These are phyloP conservation scores for Pardalotus punctatus DNA, from an alignment of 2,113 vertebrate species.

Conservation along the genomic window DNA sequence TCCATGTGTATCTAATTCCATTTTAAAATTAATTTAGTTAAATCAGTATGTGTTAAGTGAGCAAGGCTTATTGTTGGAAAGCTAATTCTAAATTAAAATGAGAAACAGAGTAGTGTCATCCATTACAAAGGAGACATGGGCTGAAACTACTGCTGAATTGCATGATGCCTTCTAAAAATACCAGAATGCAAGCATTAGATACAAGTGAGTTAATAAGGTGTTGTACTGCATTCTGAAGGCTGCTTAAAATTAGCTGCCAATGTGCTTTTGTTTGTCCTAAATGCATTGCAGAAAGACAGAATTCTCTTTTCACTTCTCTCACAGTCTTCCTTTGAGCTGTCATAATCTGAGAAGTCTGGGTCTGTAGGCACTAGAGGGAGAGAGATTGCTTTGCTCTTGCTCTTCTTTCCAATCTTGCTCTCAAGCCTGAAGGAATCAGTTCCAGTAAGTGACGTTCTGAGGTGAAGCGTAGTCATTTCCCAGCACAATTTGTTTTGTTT, in stretches of 20 bases:
- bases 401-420: background rate
- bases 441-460: background rate
- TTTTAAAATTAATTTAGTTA: background rate
- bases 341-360: background rate
- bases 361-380: background rate
- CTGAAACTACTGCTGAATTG: constrained; percentile 18
- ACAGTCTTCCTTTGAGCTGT: background rate
- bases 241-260: constrained; percentile 48
- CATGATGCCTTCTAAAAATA: constrained; percentile 47
- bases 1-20: background rate
- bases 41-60: background rate
- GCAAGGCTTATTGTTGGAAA: background rate
- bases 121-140: background rate
- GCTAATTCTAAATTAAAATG: background rate
- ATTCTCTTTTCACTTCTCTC: background rate
- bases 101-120: background rate
- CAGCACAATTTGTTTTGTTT: background rate
- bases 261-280: constrained; percentile 31
- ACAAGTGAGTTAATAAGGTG: constrained; percentile 35
- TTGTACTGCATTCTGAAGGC: background rate
- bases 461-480: background rate
- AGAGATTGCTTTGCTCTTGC: background rate
- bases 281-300: background rate
- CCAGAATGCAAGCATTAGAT: constrained; percentile 3
- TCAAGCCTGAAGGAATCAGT: background rate